Evolutionary conservation across 2,113 vertebrate genomes (phyloP), one percentile per base, ranked within the genome.

Genomic region (Grus americana): DNA sequence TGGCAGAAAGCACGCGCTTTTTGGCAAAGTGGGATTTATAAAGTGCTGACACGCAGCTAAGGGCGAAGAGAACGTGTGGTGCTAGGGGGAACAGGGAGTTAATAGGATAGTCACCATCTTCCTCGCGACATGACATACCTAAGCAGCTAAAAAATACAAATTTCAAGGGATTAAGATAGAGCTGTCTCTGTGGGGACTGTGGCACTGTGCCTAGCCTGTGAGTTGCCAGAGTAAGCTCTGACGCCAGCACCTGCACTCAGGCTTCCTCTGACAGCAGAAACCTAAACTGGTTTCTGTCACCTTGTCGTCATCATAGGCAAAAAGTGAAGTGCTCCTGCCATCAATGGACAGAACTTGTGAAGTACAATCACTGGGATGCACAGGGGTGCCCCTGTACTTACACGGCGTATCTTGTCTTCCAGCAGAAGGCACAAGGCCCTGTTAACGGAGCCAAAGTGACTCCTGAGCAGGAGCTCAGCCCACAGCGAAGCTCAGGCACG

Each of bases 401-500:
- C 1, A 2, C 29, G 10, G 38, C 24, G 7, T 2, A 8, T 19
- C 29, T 59, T 38, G 13, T n/a, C 26, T 63, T 20, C 38, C 52
- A 90, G 22, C 22, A 50, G 27, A 20, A 62, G 58, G 38, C 15
- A 78, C 23, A 40, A 62, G 36, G 6, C 29, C 3, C 16, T 23
- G 15, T 24, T 27, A 16, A 17, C 8, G 20, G 58, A 88, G 38
- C 13, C 42, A 8, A n/a, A 36, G 47, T 1, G 2, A 27, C 9
- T 78, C 10, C 65, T 40, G 30, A 63, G n/a, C 8, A 24, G 72
- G 44, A 82, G 18, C 36, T 58, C 34, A 1, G 4, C 20, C 42
- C 34, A 2, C 1, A 38, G 47, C 0, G 16, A 49, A 46, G 66
- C 18, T 66, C n/a, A 0, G 8, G 16, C 15, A 9, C 1, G 10